These are phyloP conservation scores for Xylophagus ater DNA, from an alignment of 2,888 invertebrate species.

Conservation along the genomic window DNA sequence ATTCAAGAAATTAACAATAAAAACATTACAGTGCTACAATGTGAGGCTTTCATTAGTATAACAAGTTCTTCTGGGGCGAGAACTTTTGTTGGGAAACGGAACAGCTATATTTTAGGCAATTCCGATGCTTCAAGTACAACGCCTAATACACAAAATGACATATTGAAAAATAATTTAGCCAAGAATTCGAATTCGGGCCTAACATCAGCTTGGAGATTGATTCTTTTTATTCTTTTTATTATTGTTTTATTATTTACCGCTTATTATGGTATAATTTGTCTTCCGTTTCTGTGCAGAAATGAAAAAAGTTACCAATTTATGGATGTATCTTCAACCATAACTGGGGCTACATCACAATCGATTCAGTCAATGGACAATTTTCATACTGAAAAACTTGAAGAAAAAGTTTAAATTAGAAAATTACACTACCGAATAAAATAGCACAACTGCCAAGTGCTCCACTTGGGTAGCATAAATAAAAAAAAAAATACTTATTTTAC, in stretches of 20 bases:
- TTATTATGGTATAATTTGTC: constrained; percentile 55
- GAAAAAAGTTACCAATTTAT: constrained; percentile 37
- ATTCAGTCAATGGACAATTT: constrained; percentile 38
- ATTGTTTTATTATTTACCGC: constrained; percentile 37
- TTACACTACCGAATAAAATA: too few species aligned
- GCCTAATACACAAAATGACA: background rate
- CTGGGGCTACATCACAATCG: constrained; percentile 36
- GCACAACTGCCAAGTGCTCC: too few species aligned
- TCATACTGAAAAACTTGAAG: constrained; percentile 13
- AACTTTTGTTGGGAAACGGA: constrained; percentile 10
- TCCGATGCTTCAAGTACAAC: background rate
- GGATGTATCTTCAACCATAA: constrained; percentile 37
- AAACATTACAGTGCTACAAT: too few species aligned
- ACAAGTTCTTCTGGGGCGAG: too few species aligned
- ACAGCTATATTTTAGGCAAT: constrained; percentile 7
- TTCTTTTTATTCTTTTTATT: constrained; percentile 33
- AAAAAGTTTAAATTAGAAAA: too few species aligned
- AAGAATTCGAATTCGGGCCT: too few species aligned
- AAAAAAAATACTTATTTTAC: too few species aligned
- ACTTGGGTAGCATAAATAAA: too few species aligned
- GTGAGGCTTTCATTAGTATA: too few species aligned
- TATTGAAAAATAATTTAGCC: too few species aligned
- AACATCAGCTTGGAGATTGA: too few species aligned
- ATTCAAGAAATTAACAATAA: too few species aligned
- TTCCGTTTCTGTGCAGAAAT: constrained; percentile 47